phyloP scores from a whole-genome alignment of 2,113 vertebrate species.

The Pseudorasbora parva region DNA sequence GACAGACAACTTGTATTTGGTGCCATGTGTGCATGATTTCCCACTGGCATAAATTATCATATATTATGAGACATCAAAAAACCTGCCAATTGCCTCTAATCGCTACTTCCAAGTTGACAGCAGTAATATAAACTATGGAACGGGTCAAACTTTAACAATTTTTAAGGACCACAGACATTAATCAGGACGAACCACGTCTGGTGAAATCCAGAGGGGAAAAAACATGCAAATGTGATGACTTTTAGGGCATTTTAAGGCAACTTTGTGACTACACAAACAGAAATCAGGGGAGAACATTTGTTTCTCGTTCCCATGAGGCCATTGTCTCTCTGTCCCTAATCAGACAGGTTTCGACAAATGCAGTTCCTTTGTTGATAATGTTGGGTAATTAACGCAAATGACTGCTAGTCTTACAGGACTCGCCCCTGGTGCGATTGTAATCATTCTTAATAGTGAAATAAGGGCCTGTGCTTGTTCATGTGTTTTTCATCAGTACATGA shows the following conservation, averaged over 20 bases:
- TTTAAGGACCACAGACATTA: conserved; percentile 36
- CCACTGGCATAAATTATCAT: conserved; percentile 60
- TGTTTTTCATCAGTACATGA: conserved; percentile 75
- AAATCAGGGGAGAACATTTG: conserved; percentile 35
- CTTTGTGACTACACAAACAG: conserved; percentile 44
- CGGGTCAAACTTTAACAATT: conserved; percentile 13
- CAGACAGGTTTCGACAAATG: conserved; percentile 44
- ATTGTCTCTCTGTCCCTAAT: conserved; percentile 45
- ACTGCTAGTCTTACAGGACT: conserved; percentile 73
- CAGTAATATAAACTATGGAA: conserved; percentile 42
- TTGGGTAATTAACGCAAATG: conserved; percentile 77
- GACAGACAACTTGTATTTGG: conserved; percentile 45
- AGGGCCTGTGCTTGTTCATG: conserved; percentile 75
- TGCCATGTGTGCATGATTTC: conserved; percentile 49
- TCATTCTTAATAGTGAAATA: conserved; percentile 79
- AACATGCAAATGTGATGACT: conserved; percentile 21
- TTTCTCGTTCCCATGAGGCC: conserved; percentile 38
- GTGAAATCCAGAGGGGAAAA: conserved; percentile 19
- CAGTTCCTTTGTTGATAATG: conserved; percentile 67
- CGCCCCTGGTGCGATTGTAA: conserved; percentile 75
- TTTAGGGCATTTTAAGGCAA: conserved; percentile 24
- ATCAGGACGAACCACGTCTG: conserved; percentile 43
- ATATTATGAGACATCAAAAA: conserved; percentile 55
- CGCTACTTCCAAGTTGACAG: conserved; percentile 13
- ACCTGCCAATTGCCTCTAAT: conserved; percentile 50